These are phyloP conservation scores for Benthosema pterotum DNA, from an alignment of 2,797 vertebrate genomes.

Conservation along the genomic window DNA sequence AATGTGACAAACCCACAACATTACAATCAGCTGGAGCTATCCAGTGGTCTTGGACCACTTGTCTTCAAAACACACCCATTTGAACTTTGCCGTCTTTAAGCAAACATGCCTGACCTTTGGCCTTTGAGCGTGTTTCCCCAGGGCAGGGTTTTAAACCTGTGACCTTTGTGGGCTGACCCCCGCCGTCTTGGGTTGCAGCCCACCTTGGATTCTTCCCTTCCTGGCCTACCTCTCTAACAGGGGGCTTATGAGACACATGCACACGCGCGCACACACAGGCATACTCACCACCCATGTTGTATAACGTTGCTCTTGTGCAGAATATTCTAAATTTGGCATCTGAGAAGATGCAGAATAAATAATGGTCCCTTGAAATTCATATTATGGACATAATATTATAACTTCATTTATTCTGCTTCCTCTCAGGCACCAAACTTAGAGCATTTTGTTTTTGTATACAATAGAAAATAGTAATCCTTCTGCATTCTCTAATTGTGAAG, in stretches of 20 bases:
- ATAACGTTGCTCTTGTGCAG: too few relatives aligned
- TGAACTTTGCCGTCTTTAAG: conserved; percentile 71
- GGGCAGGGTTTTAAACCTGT: conserved; percentile 73
- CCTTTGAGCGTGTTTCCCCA: conserved; percentile 54
- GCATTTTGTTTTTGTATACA: too few relatives aligned
- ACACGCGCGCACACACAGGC: not conserved
- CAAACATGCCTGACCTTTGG: conserved; percentile 76
- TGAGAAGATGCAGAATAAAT: too few relatives aligned
- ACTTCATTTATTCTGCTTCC: too few relatives aligned
- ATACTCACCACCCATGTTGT: too few relatives aligned
- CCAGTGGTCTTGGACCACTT: conserved; percentile 45
- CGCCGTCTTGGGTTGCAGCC: conserved; percentile 54
- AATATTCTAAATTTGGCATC: too few relatives aligned
- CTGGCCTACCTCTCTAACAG: not conserved
- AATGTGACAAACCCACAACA: conserved; percentile 58
- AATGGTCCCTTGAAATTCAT: too few relatives aligned
- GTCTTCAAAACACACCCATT: conserved; percentile 55
- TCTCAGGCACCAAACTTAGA: too few relatives aligned
- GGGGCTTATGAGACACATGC: not conserved
- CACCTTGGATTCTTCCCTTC: conserved; percentile 61
- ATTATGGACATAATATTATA: too few relatives aligned
- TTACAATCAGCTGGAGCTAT: conserved; percentile 64
- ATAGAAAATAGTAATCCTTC: too few relatives aligned
- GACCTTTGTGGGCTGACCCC: conserved; percentile 65
- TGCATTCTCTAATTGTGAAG: too few relatives aligned